Base-by-base conservation (phyloP, 1,140 invertebrate species). In the Drosophila tsacasi region DNA sequence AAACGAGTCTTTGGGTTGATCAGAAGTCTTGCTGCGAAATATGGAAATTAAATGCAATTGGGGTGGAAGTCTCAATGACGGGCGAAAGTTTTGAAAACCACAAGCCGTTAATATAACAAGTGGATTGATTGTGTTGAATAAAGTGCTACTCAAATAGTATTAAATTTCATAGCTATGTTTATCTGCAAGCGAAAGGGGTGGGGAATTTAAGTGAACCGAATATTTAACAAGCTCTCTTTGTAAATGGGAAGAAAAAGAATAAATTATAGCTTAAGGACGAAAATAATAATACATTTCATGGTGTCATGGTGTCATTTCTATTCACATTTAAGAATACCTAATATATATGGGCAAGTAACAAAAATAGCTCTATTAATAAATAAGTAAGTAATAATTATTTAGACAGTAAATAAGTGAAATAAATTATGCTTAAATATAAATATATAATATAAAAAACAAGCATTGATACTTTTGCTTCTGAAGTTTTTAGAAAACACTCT, bases 11-110 rank as follows among this genome's bases (percentile, higher is more conserved):
- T 12, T 23, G 21, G 44, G 64, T 25, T 25, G 39, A 69, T 50
- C 68, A 50, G 37, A 42, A 42, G 44, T 52, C 46, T 23, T 39
- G 46, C 44, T 50, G 67, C n/a, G 7, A 73, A 61, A 49, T 73
- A 52, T 73, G 42, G 42, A 72, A 72, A 73, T 50, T 32, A 69
- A 54, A 35, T 68, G 44, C 46, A 23, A 35, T 68, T 49, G 13
- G 13, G 17, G 12, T 17, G 32, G 32, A 39, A 63, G 64, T 30
- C 30, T 39, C 25, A 12, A 12, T 17, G 40, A 25, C 42, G 21
- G 15, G 17, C 27, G 39, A 54, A 55, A 63, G 44, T 30, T 64
- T 37, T 46, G 25, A 32, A 32, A 65, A 65, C 25, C 23, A 49
- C 25, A 60, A 60, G 35, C 54, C 32, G 54, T 55, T 55, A 39